Evolutionary conservation across 1,140 invertebrate genomes (phyloP), one percentile per base, ranked within the genome.

Genomic region (Drosophila equinoxialis): DNA sequence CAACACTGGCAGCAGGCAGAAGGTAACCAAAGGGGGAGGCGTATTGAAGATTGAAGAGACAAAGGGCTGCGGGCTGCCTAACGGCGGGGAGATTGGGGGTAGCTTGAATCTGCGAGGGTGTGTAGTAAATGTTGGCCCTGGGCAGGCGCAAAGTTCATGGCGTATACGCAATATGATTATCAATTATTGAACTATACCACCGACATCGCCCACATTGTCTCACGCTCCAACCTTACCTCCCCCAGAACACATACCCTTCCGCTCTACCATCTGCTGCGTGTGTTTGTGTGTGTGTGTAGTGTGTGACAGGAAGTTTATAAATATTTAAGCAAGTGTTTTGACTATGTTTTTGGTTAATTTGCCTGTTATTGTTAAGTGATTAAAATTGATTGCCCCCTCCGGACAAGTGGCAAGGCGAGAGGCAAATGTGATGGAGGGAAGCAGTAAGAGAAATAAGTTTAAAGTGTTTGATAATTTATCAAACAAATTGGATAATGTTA

Each of bases 81-180:
- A 30, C 30, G 30, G 30, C 5, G 10, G 55, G 5, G 39, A 1
- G 20, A 2, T 1, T 3, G 37, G 39, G 6, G 7, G 13, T 5
- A 2, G 1, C 11, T 30, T 30, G 30, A 30, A 30, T 30, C 30
- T 11, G 11, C 35, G 35, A 10, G 59, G 11, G n/a, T 23, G 23
- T 20, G 45, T 4, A 20, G 45, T 8, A 51, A 51, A 51, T 51
- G 45, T 51, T 51, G 45, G 45, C 45, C 45, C 45, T 23, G 17
- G 45, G 45, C 45, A 51, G 45, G 45, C 45, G 42, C 61, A 64
- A 64, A 64, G 62, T 64, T 64, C 62, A 64, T 45, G 74, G 68
- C 75, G 57, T 71, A 77, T 77, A 77, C 68, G 75, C 74, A 77
- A 72, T 68, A 14, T 68, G 63, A 60, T 77, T 68, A 73, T 80